Evolutionary conservation across 2,888 invertebrate species (phyloP), one percentile per base, ranked within the genome.

Genomic region (Ceramica pisi): DNA sequence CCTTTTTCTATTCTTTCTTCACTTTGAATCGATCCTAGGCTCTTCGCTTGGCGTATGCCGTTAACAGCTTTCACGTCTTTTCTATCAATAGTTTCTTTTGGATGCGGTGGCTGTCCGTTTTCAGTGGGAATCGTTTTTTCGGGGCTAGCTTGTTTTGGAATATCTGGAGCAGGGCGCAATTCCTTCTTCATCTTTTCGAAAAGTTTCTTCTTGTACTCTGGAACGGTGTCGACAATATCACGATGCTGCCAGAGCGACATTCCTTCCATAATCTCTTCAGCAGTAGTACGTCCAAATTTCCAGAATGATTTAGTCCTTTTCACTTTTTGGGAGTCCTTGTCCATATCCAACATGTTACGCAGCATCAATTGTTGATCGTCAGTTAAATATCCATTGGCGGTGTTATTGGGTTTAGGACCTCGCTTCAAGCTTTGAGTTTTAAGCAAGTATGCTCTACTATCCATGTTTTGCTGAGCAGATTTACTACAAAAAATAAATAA

Each of bases 241-340:
- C 98, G 96, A 90, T 98, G 98, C 88, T 97, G 97, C 98, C 98
- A 98, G 67, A 98, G 95, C 0, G 98, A 97, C 98, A 98, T 98
- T 0, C 98, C 98, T 87, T 98, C 98, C 86, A 98, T 95, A 64
- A 98, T 98, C 76, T 98, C 98, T 84, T 97, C 97, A 68, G 97
- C 97, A 23, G 97, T 96, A 3, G 97, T 97, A 69, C 97, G 97
- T 31, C 98, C 97, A 86, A 98, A 98, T 87, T 97, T 97, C 98
- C 98, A 98, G 89, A 98, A 98, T 0, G 98, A 98, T 90, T 98
- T 98, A 0, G 98, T 98, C 60, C 98, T 95, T 88, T 98, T 98
- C 0, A 98, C 97, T 84, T 95, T 96, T 72, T 97, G 97, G 0
- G 97, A 97, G 80, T 97, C 97, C 86, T 96, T 94, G 89, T 97